Base-by-base conservation (phyloP, 2,113 vertebrate species). In the Ramphastos sulfuratus region DNA sequence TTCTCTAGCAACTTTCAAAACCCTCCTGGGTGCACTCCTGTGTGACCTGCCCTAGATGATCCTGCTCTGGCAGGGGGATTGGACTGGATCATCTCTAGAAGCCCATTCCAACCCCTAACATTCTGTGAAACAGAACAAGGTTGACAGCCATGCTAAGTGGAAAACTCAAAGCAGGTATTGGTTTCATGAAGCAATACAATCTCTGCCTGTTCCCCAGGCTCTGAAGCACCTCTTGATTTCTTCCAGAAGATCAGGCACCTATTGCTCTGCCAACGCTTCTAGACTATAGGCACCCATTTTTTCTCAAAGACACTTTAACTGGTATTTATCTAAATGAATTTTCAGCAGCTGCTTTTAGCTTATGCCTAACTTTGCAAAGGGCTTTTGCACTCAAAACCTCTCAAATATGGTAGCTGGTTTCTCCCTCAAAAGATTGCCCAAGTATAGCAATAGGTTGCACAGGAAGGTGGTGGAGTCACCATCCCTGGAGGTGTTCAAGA, bases 181-280 rank as follows among this genome's bases (percentile, higher is more conserved):
- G 24, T 59, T 35, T 66, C 20, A 35, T 1, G 9, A 58, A 80
- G 39, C 30, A 70, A 7, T 21, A 77, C 27, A 18, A 73, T 58
- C 39, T 81, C 35, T 83, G 56, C 20, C 27, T 54, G 46, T 83
- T 90, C 86, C 69, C 58, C 24, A 80, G 44, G 35, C 35, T 63
- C 4, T 6, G 63, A 81, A 90, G 42, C 23, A 86, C 31, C 4
- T 15, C 10, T 66, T 54, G 4, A n/a, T 90, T 73, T 87, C 64
- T 30, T 77, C 35, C 18, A 25, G 46, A 3, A 72, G 33, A 37
- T 28, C 70, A 60, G 21, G 52, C 2, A 3, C 31, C 37, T 65
- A 15, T n/a, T 2, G 6, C 30, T 39, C 80, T 72, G 44, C 24
- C 4, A 12, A 60, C 0, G 1, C 2, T 76, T 30, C 27, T 82